These are phyloP conservation scores for Benthosema pterotum DNA, from an alignment of 2,797 vertebrate species.

Conservation along the genomic window DNA sequence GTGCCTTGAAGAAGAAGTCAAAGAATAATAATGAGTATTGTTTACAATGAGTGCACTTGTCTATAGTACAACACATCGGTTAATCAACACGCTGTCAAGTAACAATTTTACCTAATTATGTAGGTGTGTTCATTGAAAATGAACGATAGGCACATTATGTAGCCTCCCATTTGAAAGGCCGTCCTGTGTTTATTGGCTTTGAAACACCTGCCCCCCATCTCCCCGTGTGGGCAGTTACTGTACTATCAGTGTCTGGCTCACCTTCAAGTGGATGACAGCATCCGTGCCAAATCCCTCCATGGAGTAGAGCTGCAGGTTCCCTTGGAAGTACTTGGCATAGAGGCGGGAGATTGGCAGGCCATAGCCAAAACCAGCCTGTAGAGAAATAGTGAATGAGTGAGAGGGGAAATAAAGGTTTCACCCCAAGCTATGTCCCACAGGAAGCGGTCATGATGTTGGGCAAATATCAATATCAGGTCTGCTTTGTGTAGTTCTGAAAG, in stretches of 20 bases:
- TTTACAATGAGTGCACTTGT: neutral
- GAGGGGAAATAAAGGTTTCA: conserved; percentile 8
- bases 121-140: no score
- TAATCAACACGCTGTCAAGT: neutral
- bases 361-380: conserved; percentile 93
- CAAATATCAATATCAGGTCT: conserved; percentile 14
- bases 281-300: conserved; percentile 96
- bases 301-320: conserved; percentile 94
- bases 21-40: conserved; percentile 11
- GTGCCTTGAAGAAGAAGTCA: conserved; percentile 75
- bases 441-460: neutral
- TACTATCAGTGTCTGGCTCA: conserved; percentile 53
- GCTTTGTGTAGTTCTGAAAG: neutral
- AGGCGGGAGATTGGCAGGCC: conserved; percentile 94
- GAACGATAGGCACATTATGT: no score
- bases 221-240: neutral
- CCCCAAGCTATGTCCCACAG: conserved; percentile 25
- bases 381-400: neutral
- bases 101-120: neutral
- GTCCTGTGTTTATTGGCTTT: neutral
- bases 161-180: no score
- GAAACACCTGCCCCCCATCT: conserved; percentile 3
- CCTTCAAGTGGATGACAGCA: conserved; percentile 94
- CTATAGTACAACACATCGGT: neutral
- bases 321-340: conserved; percentile 97